phyloP scores from a whole-genome alignment of 2,113 vertebrate genomes.

The Ornithorhynchus anatinus region DNA sequence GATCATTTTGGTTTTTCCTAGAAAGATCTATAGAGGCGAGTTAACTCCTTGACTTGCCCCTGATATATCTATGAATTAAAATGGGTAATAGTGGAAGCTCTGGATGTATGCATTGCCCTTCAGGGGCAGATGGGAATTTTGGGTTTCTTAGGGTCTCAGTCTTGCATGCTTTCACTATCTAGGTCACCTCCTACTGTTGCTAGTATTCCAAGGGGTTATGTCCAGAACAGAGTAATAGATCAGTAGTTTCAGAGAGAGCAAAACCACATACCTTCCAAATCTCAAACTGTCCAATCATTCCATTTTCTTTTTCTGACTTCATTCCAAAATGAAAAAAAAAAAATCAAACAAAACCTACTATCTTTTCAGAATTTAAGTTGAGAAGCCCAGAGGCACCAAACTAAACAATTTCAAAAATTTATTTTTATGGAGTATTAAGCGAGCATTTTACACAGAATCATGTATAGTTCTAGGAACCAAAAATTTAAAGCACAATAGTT shows the following conservation, averaged over 20 bases:
- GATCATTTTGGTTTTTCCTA: conserved; percentile 64
- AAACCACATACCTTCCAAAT: background rate
- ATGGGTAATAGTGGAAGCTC: conserved; percentile 43
- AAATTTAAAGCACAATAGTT: background rate
- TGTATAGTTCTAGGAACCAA: too few relatives aligned
- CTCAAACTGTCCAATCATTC: background rate
- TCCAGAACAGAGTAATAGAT: background rate
- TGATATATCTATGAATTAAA: conserved; percentile 51
- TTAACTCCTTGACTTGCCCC: conserved; percentile 52
- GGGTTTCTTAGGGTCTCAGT: background rate
- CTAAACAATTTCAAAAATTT: background rate
- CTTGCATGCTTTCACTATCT: background rate
- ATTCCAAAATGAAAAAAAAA: background rate
- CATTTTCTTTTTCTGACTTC: background rate
- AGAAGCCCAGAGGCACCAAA: background rate
- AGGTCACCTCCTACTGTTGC: background rate
- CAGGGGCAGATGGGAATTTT: conserved; percentile 1
- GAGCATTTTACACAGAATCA: background rate
- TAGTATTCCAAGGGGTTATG: background rate
- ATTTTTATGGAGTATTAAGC: background rate
- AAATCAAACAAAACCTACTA: background rate
- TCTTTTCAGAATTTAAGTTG: background rate
- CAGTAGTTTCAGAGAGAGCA: conserved; percentile 6
- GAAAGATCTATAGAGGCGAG: conserved; percentile 47
- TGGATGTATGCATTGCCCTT: conserved; percentile 5